Percentiles rank a stretch among this genome's conserved stretches.
These are phyloP conservation scores for Cryptosula pallasiana DNA, from an alignment of 2,888 invertebrate species.

Conservation along the genomic window DNA sequence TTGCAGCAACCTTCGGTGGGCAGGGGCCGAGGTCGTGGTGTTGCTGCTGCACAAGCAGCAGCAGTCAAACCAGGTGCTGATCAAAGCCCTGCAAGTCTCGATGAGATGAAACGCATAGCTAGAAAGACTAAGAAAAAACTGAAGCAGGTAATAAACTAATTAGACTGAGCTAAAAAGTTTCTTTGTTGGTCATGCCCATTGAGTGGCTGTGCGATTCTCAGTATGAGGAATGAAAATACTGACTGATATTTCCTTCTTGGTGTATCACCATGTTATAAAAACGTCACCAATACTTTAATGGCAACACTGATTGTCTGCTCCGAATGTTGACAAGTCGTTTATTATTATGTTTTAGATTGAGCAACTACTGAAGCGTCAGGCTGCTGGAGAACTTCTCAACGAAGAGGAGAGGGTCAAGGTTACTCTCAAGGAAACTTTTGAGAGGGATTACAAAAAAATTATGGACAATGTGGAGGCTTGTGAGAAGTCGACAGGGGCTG, in stretches of 20 bases:
- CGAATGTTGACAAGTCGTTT: too few relatives aligned
- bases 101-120: background rate
- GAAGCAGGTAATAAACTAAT: background rate
- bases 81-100: background rate
- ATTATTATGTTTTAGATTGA: constrained; percentile 22
- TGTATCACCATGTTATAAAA: too few relatives aligned
- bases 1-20: background rate
- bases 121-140: background rate
- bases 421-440: background rate
- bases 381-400: background rate
- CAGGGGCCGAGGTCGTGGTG: background rate
- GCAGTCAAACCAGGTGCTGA: background rate
- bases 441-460: background rate
- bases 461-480: background rate
- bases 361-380: background rate
- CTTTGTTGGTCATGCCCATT: too few relatives aligned
- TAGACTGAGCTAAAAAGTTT: too few relatives aligned
- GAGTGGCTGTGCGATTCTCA: too few relatives aligned
- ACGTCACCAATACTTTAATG: too few relatives aligned
- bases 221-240: too few relatives aligned
- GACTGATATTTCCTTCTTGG: too few relatives aligned
- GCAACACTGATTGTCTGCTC: too few relatives aligned
- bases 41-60: background rate
- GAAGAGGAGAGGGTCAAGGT: constrained; percentile 12
- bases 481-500: background rate